These are phyloP conservation scores for Phodopus roborovskii DNA, from an alignment of 2,113 vertebrate genomes.

Conservation along the genomic window DNA sequence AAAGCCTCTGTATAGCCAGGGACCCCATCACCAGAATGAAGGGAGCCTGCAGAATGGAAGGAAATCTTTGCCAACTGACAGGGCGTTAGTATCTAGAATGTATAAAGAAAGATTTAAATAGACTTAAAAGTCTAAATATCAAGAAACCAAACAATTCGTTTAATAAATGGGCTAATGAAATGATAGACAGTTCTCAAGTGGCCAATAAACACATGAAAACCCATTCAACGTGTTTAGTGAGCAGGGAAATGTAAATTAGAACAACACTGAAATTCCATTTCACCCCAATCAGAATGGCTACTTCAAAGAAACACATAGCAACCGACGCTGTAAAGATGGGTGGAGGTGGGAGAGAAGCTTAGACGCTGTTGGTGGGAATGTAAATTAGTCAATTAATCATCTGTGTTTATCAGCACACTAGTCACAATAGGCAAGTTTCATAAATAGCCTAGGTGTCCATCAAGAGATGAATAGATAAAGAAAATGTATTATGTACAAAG, in stretches of 20 bases:
- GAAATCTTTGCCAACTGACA: neutral
- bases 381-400: slow-evolving; percentile 30
- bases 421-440: neutral
- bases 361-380: neutral
- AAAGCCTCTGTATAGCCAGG: neutral
- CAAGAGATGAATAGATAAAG: neutral
- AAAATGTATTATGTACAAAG: slow-evolving; percentile 6
- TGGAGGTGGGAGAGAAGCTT: neutral
- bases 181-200: neutral
- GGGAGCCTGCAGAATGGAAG: neutral
- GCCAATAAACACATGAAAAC: neutral
- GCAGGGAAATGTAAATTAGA: neutral
- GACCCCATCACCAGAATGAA: neutral
- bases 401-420: neutral
- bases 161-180: neutral
- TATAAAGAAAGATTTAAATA: neutral
- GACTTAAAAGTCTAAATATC: neutral
- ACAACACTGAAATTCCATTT: neutral
- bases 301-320: neutral
- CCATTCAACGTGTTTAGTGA: neutral
- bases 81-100: neutral
- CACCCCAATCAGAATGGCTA: neutral
- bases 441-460: slow-evolving; percentile 3
- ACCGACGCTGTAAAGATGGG: neutral
- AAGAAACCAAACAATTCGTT: neutral